Evolutionary conservation across 2,888 invertebrate species (phyloP).

Genomic region (Anthoptus insignis): DNA sequence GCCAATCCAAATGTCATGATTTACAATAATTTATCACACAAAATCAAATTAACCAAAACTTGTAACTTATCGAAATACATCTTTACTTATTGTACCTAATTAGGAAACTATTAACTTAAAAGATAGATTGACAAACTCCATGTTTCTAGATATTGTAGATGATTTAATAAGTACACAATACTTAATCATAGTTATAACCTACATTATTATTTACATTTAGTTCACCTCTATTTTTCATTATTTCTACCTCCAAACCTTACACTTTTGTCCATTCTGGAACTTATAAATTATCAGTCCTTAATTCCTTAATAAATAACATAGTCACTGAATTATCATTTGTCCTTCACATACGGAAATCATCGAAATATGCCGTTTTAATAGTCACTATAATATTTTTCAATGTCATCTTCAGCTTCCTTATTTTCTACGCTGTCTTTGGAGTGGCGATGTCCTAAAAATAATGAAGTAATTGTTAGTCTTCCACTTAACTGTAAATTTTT

Average conservation of each 20-base stretch:
- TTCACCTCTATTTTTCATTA: too few relatives aligned
- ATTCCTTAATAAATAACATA: not conserved
- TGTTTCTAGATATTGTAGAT: too few relatives aligned
- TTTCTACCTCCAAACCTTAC: too few relatives aligned
- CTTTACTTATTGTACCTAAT: too few relatives aligned
- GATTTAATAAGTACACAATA: too few relatives aligned
- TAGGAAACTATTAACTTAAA: too few relatives aligned
- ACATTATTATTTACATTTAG: not conserved
- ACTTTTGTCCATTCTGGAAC: not conserved
- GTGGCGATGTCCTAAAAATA: constrained; percentile 59
- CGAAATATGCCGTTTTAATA: constrained; percentile 43
- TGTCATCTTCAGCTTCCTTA: not conserved
- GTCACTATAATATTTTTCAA: constrained; percentile 40
- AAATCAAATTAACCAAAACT: too few relatives aligned
- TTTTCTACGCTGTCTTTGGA: constrained; percentile 54
- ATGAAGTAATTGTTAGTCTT: not conserved
- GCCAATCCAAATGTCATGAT: too few relatives aligned
- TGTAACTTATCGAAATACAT: too few relatives aligned
- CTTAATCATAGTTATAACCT: not conserved
- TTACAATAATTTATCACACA: too few relatives aligned
- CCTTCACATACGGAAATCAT: not conserved
- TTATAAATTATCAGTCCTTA: constrained; percentile 9
- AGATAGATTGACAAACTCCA: too few relatives aligned
- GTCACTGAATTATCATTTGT: not conserved
- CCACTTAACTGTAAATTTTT: not conserved